These are phyloP conservation scores for Exocentrus adspersus DNA, from an alignment of 2,888 invertebrate species.

Conservation along the genomic window DNA sequence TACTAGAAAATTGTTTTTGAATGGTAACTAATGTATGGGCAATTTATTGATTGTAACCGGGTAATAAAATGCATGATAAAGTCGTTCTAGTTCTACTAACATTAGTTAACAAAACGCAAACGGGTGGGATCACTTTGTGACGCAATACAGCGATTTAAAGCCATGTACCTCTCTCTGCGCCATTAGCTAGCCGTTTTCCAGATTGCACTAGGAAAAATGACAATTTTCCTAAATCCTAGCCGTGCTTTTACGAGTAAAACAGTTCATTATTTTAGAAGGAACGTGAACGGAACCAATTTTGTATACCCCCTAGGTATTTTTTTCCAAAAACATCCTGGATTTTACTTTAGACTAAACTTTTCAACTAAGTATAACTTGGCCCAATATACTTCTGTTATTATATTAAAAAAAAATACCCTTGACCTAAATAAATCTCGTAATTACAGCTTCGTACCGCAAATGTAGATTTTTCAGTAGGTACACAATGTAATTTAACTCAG, in stretches of 20 bases:
- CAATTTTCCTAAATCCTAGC: too few species aligned
- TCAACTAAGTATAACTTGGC: too few species aligned
- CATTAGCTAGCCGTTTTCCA: background rate
- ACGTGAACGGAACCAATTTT: too few species aligned
- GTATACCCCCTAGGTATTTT: too few species aligned
- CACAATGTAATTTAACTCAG: slow-evolving; percentile 12
- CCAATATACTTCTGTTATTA: too few species aligned
- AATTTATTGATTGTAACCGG: slow-evolving; percentile 9
- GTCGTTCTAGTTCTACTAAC: background rate
- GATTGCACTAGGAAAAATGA: background rate
- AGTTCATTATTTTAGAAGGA: too few species aligned
- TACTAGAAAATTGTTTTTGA: slow-evolving; percentile 17
- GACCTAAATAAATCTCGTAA: too few species aligned
- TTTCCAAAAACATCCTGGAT: too few species aligned
- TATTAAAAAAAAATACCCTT: too few species aligned
- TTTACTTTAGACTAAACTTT: too few species aligned
- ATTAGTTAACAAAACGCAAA: slow-evolving; percentile 23
- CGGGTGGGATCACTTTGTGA: slow-evolving; percentile 5
- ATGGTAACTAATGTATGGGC: slow-evolving; percentile 2
- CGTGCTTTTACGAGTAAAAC: too few species aligned
- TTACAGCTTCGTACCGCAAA: too few species aligned
- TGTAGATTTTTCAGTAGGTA: background rate
- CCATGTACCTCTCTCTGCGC: background rate
- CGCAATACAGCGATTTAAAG: slow-evolving; percentile 5
- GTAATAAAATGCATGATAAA: slow-evolving; percentile 16